Percentiles rank a stretch among this genome's conserved stretches.
Conservation (phyloP, 1,140 invertebrate genomes). For the Eriosoma lanigerum region DNA sequence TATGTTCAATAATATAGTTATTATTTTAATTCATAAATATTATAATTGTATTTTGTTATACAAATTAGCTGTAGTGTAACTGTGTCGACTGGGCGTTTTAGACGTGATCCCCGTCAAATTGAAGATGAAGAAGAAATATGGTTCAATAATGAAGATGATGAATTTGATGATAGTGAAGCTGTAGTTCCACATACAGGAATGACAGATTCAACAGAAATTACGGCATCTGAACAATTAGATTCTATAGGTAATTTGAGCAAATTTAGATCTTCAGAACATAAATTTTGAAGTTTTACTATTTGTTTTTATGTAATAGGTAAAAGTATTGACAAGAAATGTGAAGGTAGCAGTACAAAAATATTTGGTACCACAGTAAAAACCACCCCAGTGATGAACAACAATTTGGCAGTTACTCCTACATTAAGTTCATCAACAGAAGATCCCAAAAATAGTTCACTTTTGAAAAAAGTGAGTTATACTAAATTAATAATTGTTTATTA, state of each 20-base stretch:
- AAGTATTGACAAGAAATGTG: constrained; percentile 66
- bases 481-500: no score
- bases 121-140: constrained; percentile 98
- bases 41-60: neutral
- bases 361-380: constrained; percentile 56
- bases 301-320: constrained; percentile 58
- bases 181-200: constrained; percentile 61
- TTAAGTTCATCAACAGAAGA: constrained; percentile 60
- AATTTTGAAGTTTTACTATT: neutral
- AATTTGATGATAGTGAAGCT: constrained; percentile 82
- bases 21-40: neutral
- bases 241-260: constrained; percentile 31
- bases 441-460: constrained; percentile 61
- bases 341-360: constrained; percentile 57
- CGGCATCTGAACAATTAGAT: constrained; percentile 47
- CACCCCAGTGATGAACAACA: constrained; percentile 56
- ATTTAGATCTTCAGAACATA: neutral
- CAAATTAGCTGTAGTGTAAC: constrained; percentile 53
- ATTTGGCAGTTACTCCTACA: constrained; percentile 58
- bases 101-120: constrained; percentile 86
- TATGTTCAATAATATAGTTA: neutral
- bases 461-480: constrained; percentile 63
- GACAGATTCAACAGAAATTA: constrained; percentile 29
- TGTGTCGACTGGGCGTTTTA: constrained; percentile 71
- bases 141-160: constrained; percentile 97